phyloP scores from a whole-genome alignment of 2,888 invertebrate genomes.

The Drosophila falleni region DNA sequence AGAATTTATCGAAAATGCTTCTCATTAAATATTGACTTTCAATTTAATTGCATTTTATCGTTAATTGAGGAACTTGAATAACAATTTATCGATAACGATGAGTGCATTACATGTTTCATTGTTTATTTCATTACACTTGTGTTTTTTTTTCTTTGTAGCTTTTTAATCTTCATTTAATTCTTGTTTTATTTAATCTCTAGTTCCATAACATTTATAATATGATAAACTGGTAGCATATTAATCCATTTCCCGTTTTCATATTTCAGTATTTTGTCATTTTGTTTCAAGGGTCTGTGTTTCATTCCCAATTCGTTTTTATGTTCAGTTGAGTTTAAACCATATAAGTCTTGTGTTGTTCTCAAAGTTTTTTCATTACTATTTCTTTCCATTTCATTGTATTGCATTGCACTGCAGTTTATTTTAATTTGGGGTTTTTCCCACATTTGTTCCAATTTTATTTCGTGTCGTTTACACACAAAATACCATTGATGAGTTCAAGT shows the following conservation, averaged over 20 bases:
- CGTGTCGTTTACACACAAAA: conserved; percentile 1
- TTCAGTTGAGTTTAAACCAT: too few species aligned
- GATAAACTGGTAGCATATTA: not conserved
- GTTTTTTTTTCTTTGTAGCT: conserved; percentile 2
- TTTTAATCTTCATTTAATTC: conserved; percentile 13
- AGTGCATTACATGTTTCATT: not conserved
- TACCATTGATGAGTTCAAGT: conserved; percentile 2
- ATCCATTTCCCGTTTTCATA: not conserved
- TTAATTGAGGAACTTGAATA: conserved; percentile 11
- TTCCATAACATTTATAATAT: not conserved
- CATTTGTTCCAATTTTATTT: not conserved
- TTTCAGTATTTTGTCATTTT: not conserved
- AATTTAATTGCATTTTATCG: conserved; percentile 19
- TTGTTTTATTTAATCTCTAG: not conserved
- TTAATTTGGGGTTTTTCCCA: not conserved
- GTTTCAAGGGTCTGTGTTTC: not conserved
- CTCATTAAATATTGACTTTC: conserved; percentile 5
- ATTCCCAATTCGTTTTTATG: not conserved
- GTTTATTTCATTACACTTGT: not conserved
- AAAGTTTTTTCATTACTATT: conserved; percentile 1
- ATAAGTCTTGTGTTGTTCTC: not conserved
- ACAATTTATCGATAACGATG: conserved; percentile 9
- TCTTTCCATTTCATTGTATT: not conserved
- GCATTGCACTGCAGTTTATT: too few species aligned
- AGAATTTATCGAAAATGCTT: conserved; percentile 3